These are phyloP conservation scores for Ectemnius continuus DNA, from an alignment of 2,888 invertebrate genomes.

Conservation along the genomic window DNA sequence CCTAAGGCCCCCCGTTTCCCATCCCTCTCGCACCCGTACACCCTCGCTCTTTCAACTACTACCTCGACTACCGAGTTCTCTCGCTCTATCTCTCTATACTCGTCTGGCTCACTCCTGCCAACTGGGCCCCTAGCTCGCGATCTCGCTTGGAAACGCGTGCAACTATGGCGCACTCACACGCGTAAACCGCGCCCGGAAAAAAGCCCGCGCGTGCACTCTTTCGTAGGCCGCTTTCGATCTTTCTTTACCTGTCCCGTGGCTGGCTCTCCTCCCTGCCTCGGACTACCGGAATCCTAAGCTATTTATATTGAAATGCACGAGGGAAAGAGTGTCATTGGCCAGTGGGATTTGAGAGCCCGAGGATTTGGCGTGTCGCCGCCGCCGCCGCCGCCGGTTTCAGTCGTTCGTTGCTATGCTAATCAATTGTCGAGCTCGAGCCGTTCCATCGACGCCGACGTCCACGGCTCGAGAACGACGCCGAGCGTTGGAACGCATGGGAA, in stretches of 20 bases:
- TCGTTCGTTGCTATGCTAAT: conserved; percentile 13
- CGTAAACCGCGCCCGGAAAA: conserved; percentile 45
- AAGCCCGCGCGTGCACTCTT: conserved; percentile 41
- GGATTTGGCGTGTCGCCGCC: background rate
- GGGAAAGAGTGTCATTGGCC: background rate
- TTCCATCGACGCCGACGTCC: conserved; percentile 54
- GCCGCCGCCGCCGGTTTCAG: too few species aligned
- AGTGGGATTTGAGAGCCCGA: background rate
- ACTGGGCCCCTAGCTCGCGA: background rate
- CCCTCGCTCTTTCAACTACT: background rate
- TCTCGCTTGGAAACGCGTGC: conserved; percentile 17
- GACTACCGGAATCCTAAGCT: conserved; percentile 21
- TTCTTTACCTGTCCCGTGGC: conserved; percentile 28
- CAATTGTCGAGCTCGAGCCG: conserved; percentile 34
- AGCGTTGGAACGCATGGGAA: conserved; percentile 22
- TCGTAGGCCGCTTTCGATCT: conserved; percentile 18
- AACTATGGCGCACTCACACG: conserved; percentile 52
- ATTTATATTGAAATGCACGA: conserved; percentile 30
- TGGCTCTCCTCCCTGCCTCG: conserved; percentile 11
- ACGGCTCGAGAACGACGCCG: conserved; percentile 40
- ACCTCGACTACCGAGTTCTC: background rate
- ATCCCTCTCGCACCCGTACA: conserved; percentile 18
- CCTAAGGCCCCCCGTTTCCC: too few species aligned
- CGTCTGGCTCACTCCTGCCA: background rate
- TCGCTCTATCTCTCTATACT: background rate